These are phyloP conservation scores for Mormoops blainvillei DNA, from an alignment of 2,113 vertebrate species.

Conservation along the genomic window DNA sequence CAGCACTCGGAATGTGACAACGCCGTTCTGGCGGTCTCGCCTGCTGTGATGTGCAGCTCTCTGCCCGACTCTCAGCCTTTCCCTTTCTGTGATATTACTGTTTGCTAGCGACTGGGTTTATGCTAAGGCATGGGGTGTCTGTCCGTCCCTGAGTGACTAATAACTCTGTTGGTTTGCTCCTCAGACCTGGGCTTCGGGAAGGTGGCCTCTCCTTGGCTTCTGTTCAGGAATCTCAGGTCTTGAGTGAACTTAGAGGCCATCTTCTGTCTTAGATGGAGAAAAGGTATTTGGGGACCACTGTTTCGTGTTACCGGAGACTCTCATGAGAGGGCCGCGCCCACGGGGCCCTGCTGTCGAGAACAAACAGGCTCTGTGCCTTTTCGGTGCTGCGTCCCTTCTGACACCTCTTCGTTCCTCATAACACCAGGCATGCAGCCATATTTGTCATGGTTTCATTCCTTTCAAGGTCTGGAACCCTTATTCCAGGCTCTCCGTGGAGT, in stretches of 20 bases:
- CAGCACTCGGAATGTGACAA: neutral
- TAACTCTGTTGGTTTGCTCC: conserved; percentile 54
- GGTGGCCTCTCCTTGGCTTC: neutral
- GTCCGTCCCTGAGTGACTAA: conserved; percentile 71
- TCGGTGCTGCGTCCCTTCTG: neutral
- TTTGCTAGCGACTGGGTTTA: conserved; percentile 64
- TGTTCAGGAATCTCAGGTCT: neutral
- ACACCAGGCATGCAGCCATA: neutral
- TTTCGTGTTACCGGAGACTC: neutral
- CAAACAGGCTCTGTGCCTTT: neutral
- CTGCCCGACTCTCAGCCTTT: neutral
- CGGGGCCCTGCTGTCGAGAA: neutral
- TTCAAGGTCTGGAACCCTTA: neutral
- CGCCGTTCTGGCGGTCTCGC: neutral
- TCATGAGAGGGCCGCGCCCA: neutral
- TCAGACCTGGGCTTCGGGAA: conserved; percentile 48
- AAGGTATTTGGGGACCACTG: neutral
- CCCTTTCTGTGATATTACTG: conserved; percentile 57
- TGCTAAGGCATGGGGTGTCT: conserved; percentile 65
- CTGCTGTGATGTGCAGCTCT: neutral
- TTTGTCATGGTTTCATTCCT: neutral
- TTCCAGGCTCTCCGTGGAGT: neutral
- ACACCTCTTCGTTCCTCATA: neutral
- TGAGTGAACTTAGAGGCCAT: neutral
- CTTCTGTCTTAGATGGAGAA: neutral